These are phyloP conservation scores for Orycteropus afer DNA, from an alignment of 2,113 vertebrate species.

Conservation along the genomic window DNA sequence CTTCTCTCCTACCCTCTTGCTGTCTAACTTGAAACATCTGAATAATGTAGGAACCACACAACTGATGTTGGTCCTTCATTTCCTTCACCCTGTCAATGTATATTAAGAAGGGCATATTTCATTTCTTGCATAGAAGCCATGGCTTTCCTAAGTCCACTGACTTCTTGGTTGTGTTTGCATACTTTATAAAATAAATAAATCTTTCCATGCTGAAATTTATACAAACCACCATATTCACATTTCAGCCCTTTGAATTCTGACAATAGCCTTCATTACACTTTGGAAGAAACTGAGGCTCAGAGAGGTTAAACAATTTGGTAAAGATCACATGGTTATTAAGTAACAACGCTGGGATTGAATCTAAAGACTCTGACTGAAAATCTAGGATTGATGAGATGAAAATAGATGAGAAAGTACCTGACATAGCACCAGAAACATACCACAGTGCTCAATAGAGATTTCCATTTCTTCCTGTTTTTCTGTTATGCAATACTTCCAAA, in stretches of 20 bases:
- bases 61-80: not conserved
- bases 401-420: not conserved
- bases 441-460: not conserved
- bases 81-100: not conserved
- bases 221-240: not conserved
- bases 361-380: not conserved
- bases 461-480: not conserved
- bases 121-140: not conserved
- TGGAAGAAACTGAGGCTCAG: not conserved
- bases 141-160: not conserved
- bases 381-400: not conserved
- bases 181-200: constrained; percentile 26
- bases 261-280: not conserved
- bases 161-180: constrained; percentile 21
- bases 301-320: not conserved
- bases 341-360: not conserved
- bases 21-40: not conserved
- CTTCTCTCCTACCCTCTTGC: not conserved
- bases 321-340: not conserved
- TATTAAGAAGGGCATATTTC: not conserved
- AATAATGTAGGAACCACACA: not conserved
- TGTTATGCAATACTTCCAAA: not conserved
- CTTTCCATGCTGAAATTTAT: not conserved
- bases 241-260: not conserved
- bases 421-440: not conserved